Percentiles rank a stretch among this genome's conserved stretches.
phyloP scores from a whole-genome alignment of 1,140 invertebrate genomes.

The Capitella teleta region DNA sequence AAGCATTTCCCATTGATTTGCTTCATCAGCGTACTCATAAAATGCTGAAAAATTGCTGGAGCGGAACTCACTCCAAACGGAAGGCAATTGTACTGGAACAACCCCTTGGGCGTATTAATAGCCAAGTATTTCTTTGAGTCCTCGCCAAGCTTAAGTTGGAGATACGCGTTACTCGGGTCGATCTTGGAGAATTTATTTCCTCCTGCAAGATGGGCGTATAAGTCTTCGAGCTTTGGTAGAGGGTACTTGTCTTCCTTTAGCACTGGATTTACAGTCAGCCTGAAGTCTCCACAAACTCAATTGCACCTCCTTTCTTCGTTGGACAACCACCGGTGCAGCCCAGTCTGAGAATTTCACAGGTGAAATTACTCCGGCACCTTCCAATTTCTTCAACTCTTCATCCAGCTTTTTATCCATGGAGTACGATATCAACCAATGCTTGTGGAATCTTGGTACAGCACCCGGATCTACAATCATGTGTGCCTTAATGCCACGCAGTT shows the following conservation, averaged over 20 bases:
- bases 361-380: slow-evolving; percentile 16
- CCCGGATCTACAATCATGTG: too few relatives aligned
- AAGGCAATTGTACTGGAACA: slow-evolving; percentile 39
- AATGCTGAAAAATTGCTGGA: slow-evolving; percentile 13
- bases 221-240: slow-evolving; percentile 19
- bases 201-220: slow-evolving; percentile 20
- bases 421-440: slow-evolving; percentile 18
- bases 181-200: slow-evolving; percentile 24
- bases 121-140: slow-evolving; percentile 9
- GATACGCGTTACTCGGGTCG: slow-evolving; percentile 21
- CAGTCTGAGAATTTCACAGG: slow-evolving; percentile 23
- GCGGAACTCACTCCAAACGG: slow-evolving; percentile 41
- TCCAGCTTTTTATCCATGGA: slow-evolving; percentile 19
- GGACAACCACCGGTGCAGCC: slow-evolving; percentile 35
- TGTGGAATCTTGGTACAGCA: slow-evolving; percentile 7
- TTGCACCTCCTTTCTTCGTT: slow-evolving; percentile 31
- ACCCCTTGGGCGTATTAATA: slow-evolving; percentile 36
- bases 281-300: slow-evolving; percentile 34
- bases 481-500: too few relatives aligned
- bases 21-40: slow-evolving; percentile 13
- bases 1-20: slow-evolving; percentile 1
- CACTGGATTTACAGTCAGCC: slow-evolving; percentile 33
- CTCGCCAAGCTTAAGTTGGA: slow-evolving; percentile 19
- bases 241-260: slow-evolving; percentile 18
- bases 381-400: slow-evolving; percentile 17